Percentiles rank a stretch among this genome's conserved stretches.
These are phyloP conservation scores for Enhydra lutris DNA, from an alignment of 2,113 vertebrate species.

Conservation along the genomic window DNA sequence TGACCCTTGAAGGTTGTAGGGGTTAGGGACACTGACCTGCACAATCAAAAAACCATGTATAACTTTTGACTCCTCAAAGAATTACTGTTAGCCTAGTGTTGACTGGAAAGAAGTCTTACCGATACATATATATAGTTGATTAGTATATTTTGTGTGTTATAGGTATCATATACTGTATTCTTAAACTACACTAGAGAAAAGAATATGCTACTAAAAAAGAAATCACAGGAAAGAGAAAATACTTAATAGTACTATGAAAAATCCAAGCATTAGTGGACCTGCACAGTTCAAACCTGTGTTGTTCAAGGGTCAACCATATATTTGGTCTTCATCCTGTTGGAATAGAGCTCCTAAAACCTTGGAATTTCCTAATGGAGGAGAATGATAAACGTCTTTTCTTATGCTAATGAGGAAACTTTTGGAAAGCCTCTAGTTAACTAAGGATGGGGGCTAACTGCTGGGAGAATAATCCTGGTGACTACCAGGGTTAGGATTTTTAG, in stretches of 20 bases:
- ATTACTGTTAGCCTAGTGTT: neutral
- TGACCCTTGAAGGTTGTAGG: neutral
- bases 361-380: neutral
- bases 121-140: neutral
- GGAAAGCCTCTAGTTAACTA: neutral
- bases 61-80: neutral
- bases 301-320: neutral
- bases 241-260: neutral
- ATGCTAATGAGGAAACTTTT: neutral
- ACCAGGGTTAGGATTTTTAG: neutral
- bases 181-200: neutral
- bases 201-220: neutral
- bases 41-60: neutral
- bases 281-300: neutral
- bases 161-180: neutral
- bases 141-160: neutral
- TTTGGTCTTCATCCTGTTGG: neutral
- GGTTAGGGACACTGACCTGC: neutral
- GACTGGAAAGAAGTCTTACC: neutral
- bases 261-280: neutral
- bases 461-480: neutral
- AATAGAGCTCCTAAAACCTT: neutral
- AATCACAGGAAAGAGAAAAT: neutral
- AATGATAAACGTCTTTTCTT: neutral
- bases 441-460: neutral